Evolutionary conservation across 2,888 invertebrate species (phyloP).

Genomic region (Eupsilia transversa): DNA sequence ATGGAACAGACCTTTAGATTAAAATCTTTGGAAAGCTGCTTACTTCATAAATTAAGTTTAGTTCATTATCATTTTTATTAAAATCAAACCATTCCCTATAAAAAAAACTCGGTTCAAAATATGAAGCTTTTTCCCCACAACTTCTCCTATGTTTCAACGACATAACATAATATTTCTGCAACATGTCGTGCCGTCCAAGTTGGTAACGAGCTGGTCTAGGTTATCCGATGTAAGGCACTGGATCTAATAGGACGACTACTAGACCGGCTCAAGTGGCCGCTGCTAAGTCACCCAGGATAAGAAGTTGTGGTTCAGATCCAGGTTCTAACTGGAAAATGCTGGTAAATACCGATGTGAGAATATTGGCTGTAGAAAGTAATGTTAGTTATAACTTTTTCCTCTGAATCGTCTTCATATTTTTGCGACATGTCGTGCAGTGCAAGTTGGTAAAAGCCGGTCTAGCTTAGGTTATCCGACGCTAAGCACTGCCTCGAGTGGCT

Average conservation of each 20-base stretch:
- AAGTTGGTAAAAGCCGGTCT: constrained; percentile 27
- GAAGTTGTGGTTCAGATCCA: constrained; percentile 46
- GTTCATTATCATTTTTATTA: background rate
- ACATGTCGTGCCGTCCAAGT: background rate
- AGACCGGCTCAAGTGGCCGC: constrained; percentile 46
- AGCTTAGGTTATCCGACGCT: constrained; percentile 31
- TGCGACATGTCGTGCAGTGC: background rate
- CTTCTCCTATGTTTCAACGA: background rate
- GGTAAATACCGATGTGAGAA: no score
- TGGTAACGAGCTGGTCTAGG: constrained; percentile 27
- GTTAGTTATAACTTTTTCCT: no score
- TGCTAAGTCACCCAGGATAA: constrained; percentile 64
- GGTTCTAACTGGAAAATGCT: background rate
- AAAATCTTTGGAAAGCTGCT: background rate
- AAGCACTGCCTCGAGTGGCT: constrained; percentile 47
- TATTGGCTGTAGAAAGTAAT: background rate
- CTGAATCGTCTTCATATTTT: no score
- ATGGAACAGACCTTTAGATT: background rate
- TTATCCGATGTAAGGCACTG: constrained; percentile 35
- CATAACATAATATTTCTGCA: constrained; percentile 3
- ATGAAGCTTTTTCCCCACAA: background rate
- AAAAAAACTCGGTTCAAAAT: background rate
- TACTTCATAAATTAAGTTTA: background rate
- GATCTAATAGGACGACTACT: constrained; percentile 41
- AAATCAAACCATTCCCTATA: background rate